phyloP scores from a whole-genome alignment of 2,888 invertebrate genomes.

The Hypomecis punctinalis region DNA sequence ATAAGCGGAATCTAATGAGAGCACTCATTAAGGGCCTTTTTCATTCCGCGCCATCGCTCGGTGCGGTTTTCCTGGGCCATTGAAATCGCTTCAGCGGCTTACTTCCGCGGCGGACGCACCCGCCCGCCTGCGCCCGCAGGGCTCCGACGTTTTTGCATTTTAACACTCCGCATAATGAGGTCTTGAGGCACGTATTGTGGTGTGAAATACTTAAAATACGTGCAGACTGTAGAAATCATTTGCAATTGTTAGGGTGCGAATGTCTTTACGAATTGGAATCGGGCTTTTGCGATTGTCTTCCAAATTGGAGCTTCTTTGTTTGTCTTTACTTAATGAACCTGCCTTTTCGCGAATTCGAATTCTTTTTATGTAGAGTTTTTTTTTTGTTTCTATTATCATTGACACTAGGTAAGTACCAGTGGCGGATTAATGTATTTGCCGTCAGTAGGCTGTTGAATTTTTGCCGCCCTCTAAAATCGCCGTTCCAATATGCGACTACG shows the following conservation, averaged over 20 bases:
- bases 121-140: slow-evolving; percentile 58
- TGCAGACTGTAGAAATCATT: slow-evolving; percentile 34
- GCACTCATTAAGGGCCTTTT: slow-evolving; percentile 69
- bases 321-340: slow-evolving; percentile 4
- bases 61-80: slow-evolving; percentile 70
- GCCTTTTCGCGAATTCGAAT: background rate
- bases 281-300: slow-evolving; percentile 19
- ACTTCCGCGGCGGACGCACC: slow-evolving; percentile 64
- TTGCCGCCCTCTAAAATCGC: no score
- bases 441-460: no score
- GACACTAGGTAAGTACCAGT: no score
- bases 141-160: slow-evolving; percentile 68
- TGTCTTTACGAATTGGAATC: slow-evolving; percentile 24
- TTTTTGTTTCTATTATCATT: no score
- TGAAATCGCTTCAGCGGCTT: slow-evolving; percentile 64
- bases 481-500: no score
- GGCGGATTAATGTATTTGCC: no score
- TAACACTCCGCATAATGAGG: slow-evolving; percentile 73
- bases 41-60: slow-evolving; percentile 57
- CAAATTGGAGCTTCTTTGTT: slow-evolving; percentile 15
- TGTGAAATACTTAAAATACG: slow-evolving; percentile 46
- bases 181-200: slow-evolving; percentile 58
- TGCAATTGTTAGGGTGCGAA: slow-evolving; percentile 26
- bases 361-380: no score
- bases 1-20: slow-evolving; percentile 63